Percentiles rank a stretch among this genome's conserved stretches.
phyloP scores from a whole-genome alignment of 1,140 invertebrate species.

The Brachionus calyciflorus region DNA sequence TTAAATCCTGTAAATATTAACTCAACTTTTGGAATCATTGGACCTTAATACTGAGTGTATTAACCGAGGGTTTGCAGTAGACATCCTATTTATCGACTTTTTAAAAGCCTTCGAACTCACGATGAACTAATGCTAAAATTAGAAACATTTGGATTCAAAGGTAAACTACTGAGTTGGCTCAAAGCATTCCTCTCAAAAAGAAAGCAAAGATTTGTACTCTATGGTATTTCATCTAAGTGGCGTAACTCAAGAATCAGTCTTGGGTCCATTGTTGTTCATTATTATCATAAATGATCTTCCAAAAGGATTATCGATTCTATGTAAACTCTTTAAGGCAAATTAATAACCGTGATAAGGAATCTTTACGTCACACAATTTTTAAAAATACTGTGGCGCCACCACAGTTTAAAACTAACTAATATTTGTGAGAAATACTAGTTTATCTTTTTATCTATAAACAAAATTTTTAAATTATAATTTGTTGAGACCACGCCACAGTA shows the following conservation, averaged over 20 bases:
- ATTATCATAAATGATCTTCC: neutral
- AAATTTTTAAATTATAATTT: too few relatives aligned
- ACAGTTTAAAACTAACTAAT: too few relatives aligned
- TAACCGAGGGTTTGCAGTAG: neutral
- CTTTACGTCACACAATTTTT: too few relatives aligned
- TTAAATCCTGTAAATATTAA: neutral
- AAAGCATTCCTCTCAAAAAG: neutral
- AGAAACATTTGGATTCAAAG: neutral
- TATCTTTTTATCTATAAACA: too few relatives aligned
- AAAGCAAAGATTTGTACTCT: neutral
- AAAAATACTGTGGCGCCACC: too few relatives aligned
- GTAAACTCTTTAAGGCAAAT: too few relatives aligned
- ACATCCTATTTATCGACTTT: neutral
- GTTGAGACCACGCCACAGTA: too few relatives aligned
- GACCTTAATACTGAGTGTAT: neutral
- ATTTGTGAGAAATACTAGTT: too few relatives aligned
- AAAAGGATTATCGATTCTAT: too few relatives aligned
- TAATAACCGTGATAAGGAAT: too few relatives aligned
- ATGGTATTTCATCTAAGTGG: neutral
- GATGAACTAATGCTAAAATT: neutral
- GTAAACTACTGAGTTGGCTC: neutral
- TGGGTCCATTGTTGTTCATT: neutral
- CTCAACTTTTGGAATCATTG: neutral
- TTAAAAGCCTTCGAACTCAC: neutral
- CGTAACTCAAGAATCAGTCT: neutral